These are phyloP conservation scores for Dipodomys spectabilis DNA, from an alignment of 2,113 vertebrate species.

Conservation along the genomic window DNA sequence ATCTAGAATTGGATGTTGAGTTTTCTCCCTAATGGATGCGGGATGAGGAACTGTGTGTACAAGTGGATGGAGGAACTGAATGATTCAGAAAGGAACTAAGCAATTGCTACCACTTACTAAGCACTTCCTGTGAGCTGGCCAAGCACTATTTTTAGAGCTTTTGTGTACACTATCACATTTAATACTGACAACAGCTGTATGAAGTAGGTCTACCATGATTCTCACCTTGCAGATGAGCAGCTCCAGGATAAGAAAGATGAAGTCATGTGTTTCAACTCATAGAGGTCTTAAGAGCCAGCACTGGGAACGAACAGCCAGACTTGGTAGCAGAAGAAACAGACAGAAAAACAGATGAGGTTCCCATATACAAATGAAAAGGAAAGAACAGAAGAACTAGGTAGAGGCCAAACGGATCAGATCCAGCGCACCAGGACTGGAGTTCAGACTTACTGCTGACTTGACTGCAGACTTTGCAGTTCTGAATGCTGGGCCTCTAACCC, in stretches of 20 bases:
- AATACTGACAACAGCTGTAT: not conserved
- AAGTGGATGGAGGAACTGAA: not conserved
- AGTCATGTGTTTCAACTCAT: not conserved
- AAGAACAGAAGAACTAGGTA: not conserved
- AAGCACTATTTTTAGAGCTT: not conserved
- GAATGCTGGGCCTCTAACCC: fast-evolving
- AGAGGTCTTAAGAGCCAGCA: not conserved
- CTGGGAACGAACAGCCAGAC: not conserved
- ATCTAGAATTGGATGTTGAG: not conserved
- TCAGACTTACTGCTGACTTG: not conserved
- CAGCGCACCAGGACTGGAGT: not conserved
- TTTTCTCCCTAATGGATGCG: not conserved
- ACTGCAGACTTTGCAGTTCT: not conserved
- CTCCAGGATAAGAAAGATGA: not conserved
- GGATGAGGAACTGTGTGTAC: not conserved
- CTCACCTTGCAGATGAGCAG: not conserved
- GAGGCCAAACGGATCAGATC: not conserved
- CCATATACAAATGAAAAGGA: not conserved
- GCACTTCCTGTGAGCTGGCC: not conserved
- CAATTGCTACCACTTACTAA: not conserved
- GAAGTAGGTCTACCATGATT: not conserved
- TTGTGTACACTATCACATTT: not conserved
- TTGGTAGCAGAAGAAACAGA: not conserved
- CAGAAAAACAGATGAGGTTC: not conserved
- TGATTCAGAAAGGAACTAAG: not conserved